phyloP scores from a whole-genome alignment of 2,113 vertebrate species.

The Eulemur rufifrons region DNA sequence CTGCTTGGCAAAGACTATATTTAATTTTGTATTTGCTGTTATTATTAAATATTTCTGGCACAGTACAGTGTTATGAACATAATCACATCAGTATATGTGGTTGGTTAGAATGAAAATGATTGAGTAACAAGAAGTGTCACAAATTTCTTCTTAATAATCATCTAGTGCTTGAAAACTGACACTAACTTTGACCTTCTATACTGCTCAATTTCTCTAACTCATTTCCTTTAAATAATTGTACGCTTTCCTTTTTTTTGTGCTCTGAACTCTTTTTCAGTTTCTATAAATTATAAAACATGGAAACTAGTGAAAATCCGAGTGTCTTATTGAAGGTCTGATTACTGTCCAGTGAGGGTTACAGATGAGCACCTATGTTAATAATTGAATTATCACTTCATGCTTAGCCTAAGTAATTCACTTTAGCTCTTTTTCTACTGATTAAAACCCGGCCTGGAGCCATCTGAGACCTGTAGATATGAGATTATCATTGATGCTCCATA shows the following conservation, averaged over 20 bases:
- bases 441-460: background rate
- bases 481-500: slow-evolving; percentile 24
- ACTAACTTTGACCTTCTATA: background rate
- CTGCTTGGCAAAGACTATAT: background rate
- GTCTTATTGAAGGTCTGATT: background rate
- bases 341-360: background rate
- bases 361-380: background rate
- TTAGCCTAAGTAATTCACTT: background rate
- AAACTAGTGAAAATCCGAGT: background rate
- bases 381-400: background rate
- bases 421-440: slow-evolving; percentile 24
- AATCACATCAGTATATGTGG: background rate
- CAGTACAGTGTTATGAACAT: background rate
- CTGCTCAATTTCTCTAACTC: background rate
- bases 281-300: background rate
- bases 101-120: slow-evolving; percentile 22
- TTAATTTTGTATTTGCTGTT: background rate
- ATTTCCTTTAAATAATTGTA: background rate
- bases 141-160: background rate
- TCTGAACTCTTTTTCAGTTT: background rate
- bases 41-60: background rate
- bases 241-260: background rate
- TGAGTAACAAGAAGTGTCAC: background rate
- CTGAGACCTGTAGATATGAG: background rate
- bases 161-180: background rate